These are phyloP conservation scores for Drosophila anomelani DNA, from an alignment of 2,888 invertebrate species.

Conservation along the genomic window DNA sequence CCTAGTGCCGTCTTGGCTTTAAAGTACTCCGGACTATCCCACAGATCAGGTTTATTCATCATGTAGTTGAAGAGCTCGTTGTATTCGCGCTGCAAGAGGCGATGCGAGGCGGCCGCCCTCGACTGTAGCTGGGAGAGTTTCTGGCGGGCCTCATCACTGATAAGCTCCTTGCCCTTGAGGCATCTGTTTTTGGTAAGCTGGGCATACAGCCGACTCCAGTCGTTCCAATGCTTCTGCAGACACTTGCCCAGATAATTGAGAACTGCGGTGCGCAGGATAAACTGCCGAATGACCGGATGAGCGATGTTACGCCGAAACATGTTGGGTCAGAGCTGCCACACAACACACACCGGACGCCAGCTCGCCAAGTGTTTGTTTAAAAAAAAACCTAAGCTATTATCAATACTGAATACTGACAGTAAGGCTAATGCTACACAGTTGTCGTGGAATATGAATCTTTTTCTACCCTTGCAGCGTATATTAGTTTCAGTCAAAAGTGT, in stretches of 20 bases:
- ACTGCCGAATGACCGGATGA: constrained; percentile 70
- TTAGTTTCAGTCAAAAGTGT: too few species aligned
- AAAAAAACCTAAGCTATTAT: neutral
- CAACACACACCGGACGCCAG: neutral
- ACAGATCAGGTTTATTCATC: constrained; percentile 63
- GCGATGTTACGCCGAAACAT: constrained; percentile 54
- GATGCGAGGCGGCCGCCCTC: constrained; percentile 46
- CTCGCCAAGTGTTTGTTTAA: neutral
- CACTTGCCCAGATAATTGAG: constrained; percentile 59
- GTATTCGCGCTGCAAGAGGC: constrained; percentile 59
- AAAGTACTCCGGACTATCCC: constrained; percentile 74
- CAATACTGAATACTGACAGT: constrained; percentile 3
- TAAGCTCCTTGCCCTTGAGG: neutral
- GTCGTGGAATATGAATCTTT: too few species aligned
- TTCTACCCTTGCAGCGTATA: too few species aligned
- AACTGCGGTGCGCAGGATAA: constrained; percentile 62
- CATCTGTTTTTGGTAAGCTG: constrained; percentile 27
- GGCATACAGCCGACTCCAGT: constrained; percentile 58
- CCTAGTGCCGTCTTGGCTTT: constrained; percentile 62
- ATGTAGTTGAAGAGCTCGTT: constrained; percentile 60
- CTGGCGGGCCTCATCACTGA: neutral
- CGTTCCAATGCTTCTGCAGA: constrained; percentile 58
- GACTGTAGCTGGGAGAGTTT: constrained; percentile 18
- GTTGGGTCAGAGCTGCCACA: constrained; percentile 22
- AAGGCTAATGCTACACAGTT: neutral